A percentile compares a stretch with the other conserved stretches of the same genome.
phyloP scores from a whole-genome alignment of 2,888 invertebrate genomes.

The Eupelmus urozonus region DNA sequence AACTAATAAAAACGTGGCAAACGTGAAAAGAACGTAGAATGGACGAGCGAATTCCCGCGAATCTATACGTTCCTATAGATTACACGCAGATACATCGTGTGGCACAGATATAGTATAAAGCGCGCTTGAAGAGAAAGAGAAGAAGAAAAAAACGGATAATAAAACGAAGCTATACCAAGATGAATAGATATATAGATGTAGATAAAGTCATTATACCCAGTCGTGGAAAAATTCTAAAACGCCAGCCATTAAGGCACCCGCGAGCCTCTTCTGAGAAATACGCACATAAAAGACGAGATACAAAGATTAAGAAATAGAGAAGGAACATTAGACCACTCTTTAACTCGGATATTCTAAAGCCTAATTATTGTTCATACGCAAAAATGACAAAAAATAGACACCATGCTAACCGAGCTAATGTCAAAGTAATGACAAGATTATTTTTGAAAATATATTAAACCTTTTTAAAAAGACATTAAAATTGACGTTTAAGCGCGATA shows the following conservation, averaged over 20 bases:
- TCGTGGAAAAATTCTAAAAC: conserved; percentile 31
- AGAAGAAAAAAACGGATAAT: conserved; percentile 19
- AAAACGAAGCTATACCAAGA: conserved; percentile 27
- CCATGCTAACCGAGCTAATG: too few relatives aligned
- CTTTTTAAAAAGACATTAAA: too few relatives aligned
- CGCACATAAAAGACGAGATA: conserved; percentile 7
- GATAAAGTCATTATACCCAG: conserved; percentile 35
- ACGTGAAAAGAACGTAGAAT: neutral
- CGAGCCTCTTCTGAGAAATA: neutral
- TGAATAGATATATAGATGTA: conserved; percentile 31
- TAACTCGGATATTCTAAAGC: neutral
- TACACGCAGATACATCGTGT: neutral
- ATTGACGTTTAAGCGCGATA: too few relatives aligned
- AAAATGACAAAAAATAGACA: too few relatives aligned
- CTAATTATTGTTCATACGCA: too few relatives aligned
- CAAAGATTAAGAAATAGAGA: conserved; percentile 41
- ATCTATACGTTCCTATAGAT: neutral
- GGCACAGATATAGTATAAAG: neutral
- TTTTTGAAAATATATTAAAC: too few relatives aligned
- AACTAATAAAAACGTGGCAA: neutral
- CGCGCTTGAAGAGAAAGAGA: neutral
- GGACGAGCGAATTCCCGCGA: neutral
- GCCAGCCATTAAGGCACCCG: conserved; percentile 22
- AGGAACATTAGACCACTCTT: conserved; percentile 10
- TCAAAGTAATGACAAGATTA: too few relatives aligned